Evolutionary conservation across 2,797 vertebrate species (phyloP).

Genomic region (Hipposideros larvatus): DNA sequence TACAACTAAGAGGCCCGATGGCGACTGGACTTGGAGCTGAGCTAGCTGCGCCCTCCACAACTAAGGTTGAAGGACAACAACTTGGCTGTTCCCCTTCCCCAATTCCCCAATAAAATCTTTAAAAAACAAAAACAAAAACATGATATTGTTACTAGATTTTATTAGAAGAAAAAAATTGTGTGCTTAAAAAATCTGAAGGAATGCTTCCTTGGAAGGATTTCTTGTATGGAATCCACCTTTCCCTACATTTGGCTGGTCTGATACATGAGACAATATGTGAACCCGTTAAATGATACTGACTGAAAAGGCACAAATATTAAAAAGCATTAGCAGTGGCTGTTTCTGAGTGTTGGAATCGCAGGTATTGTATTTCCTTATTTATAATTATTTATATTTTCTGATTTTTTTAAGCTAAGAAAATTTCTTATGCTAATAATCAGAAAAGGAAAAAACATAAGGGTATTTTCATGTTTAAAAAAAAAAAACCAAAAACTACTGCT

Average conservation of each 20-base stretch:
- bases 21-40: no score
- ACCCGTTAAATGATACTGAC: not conserved
- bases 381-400: not conserved
- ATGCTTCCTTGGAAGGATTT: not conserved
- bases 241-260: not conserved
- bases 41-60: no score
- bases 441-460: not conserved
- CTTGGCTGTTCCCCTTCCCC: no score
- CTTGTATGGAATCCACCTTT: not conserved
- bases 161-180: not conserved
- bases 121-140: not conserved
- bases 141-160: slow-evolving; percentile 1
- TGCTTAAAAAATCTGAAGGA: not conserved
- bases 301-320: not conserved
- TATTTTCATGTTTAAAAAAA: not conserved
- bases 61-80: no score
- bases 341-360: not conserved
- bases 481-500: not conserved
- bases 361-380: slow-evolving; percentile 11
- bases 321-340: not conserved
- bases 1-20: no score
- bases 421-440: slow-evolving; percentile 37
- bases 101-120: no score
- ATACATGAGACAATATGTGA: not conserved
- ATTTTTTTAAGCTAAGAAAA: not conserved